These are phyloP conservation scores for Monopis laevigella DNA, from an alignment of 2,888 invertebrate species.

Conservation along the genomic window DNA sequence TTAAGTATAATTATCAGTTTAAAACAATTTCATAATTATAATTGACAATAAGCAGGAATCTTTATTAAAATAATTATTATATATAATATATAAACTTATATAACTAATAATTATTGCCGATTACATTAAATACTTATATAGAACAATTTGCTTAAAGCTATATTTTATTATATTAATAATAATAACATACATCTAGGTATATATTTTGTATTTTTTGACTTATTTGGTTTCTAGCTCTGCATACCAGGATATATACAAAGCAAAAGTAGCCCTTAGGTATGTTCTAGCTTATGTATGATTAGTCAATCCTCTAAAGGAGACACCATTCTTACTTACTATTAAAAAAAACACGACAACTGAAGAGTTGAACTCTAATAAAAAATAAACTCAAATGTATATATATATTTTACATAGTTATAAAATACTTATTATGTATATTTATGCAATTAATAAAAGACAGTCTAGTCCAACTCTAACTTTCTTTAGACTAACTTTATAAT, in stretches of 20 bases:
- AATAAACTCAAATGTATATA: constrained; percentile 20
- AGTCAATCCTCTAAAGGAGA: constrained; percentile 39
- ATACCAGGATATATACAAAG: constrained; percentile 54
- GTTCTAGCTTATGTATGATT: constrained; percentile 64
- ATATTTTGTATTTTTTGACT: not conserved
- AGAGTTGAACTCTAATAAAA: constrained; percentile 28
- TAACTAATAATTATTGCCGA: constrained; percentile 1
- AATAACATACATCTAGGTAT: not conserved
- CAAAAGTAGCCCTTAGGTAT: constrained; percentile 58
- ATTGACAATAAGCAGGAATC: constrained; percentile 56
- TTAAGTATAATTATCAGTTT: no score
- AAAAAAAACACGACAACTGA: constrained; percentile 40
- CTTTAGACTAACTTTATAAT: not conserved
- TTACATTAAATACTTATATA: not conserved
- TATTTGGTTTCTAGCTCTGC: constrained; percentile 45
- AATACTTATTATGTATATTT: constrained; percentile 16
- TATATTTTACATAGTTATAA: constrained; percentile 29
- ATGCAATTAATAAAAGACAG: constrained; percentile 3
- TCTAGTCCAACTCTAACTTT: not conserved
- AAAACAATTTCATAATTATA: constrained; percentile 37
- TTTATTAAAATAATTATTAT: constrained; percentile 21
- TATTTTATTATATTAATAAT: not conserved
- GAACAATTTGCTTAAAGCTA: not conserved
- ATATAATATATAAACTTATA: constrained; percentile 1
- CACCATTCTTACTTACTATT: constrained; percentile 23